Percentiles rank a stretch among this genome's conserved stretches.
Evolutionary conservation across 2,113 vertebrate species (phyloP).

Genomic region (Neolamprologus variostigma): DNA sequence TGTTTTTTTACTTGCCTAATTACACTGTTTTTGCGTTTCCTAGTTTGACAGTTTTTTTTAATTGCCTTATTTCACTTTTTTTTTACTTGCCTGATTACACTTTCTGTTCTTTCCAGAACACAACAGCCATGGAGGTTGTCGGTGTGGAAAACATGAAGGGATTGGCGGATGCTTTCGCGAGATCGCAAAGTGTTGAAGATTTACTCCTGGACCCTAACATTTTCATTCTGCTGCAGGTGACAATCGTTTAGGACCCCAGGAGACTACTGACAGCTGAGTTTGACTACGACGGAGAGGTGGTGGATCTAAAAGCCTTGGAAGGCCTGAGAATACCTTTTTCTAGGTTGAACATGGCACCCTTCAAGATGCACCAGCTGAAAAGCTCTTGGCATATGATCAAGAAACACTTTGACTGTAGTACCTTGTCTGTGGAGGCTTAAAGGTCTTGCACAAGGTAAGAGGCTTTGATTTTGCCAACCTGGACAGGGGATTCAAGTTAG

Average conservation of each 20-base stretch:
- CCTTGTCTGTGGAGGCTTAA: not conserved
- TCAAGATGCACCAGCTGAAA: not conserved
- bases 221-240: rapidly evolving
- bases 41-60: too few species aligned
- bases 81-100: too few species aligned
- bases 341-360: not conserved
- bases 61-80: too few species aligned
- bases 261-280: not conserved
- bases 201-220: too few species aligned
- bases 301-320: rapidly evolving
- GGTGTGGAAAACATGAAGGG: rapidly evolving
- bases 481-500: rapidly evolving
- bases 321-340: rapidly evolving
- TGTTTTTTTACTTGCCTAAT: too few species aligned
- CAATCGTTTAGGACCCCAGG: rapidly evolving
- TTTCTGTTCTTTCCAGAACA: too few species aligned
- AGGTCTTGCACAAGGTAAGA: not conserved
- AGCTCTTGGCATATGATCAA: not conserved
- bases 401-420: not conserved
- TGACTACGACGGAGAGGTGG: not conserved
- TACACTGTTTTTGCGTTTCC: too few species aligned
- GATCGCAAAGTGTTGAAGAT: too few species aligned
- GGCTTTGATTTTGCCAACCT: not conserved
- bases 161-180: too few species aligned
- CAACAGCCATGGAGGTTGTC: rapidly evolving